A percentile compares a stretch with the other conserved stretches of the same genome.
Conservation (phyloP, 2,888 invertebrate genomes). For the Choreutis nemorana region DNA sequence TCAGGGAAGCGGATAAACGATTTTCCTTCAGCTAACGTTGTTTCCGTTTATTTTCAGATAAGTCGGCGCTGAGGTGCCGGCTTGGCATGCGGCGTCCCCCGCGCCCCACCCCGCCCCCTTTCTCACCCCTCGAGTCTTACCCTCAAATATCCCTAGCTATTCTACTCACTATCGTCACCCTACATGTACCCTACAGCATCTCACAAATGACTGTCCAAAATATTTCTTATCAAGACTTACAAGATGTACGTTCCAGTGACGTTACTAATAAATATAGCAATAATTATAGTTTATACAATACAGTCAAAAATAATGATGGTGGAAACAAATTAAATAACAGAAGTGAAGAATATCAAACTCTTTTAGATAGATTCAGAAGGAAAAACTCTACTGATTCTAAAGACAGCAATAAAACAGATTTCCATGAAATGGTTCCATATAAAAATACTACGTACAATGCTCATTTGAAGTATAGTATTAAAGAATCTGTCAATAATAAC, state of each 20-base stretch:
- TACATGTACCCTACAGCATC: slow-evolving; percentile 25
- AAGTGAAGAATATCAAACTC: slow-evolving; percentile 30
- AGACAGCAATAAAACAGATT: slow-evolving; percentile 14
- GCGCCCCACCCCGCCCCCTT: slow-evolving; percentile 26
- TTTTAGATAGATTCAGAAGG: slow-evolving; percentile 40
- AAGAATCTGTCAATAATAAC: slow-evolving; percentile 6
- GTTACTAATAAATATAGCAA: slow-evolving; percentile 1
- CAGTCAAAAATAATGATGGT: slow-evolving; percentile 1
- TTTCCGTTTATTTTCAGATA: slow-evolving; percentile 24
- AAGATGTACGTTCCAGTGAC: not conserved
- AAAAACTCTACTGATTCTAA: slow-evolving; percentile 19
- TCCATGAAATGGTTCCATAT: slow-evolving; percentile 7
- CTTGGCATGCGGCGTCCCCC: slow-evolving; percentile 54
- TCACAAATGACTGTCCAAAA: slow-evolving; percentile 31
- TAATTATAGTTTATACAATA: not conserved
- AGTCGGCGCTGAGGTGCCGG: slow-evolving; percentile 36
- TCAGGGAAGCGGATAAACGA: no score
- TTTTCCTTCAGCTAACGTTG: no score
- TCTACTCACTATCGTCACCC: slow-evolving; percentile 22
- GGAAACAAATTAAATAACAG: not conserved
- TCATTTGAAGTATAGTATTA: not conserved
- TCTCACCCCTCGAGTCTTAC: slow-evolving; percentile 39
- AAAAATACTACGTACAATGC: no score
- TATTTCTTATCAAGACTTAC: slow-evolving; percentile 1
- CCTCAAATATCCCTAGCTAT: slow-evolving; percentile 31